Evolutionary conservation across 2,797 vertebrate genomes (phyloP).

Genomic region (Sparus aurata): DNA sequence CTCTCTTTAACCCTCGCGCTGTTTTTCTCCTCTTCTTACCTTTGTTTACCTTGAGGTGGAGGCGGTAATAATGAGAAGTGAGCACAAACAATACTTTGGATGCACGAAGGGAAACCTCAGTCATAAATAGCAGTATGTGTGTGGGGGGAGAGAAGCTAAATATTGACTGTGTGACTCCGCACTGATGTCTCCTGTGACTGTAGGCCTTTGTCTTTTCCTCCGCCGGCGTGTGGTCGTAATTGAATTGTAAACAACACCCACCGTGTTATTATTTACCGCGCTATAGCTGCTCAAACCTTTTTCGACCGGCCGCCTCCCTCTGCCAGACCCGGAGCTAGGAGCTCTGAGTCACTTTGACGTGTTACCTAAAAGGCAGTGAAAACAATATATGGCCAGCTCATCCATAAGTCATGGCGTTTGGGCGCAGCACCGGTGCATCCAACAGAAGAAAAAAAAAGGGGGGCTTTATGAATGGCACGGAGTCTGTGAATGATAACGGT

Average conservation of each 20-base stretch:
- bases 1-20: background rate
- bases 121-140: constrained; percentile 59
- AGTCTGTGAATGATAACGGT: constrained; percentile 95
- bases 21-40: background rate
- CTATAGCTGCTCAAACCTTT: constrained; percentile 65
- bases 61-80: constrained; percentile 39
- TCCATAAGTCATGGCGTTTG: constrained; percentile 96
- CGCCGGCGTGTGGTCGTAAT: constrained; percentile 70
- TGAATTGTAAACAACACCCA: constrained; percentile 83
- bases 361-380: constrained; percentile 90
- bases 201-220: constrained; percentile 71
- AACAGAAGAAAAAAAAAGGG: constrained; percentile 53
- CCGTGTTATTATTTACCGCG: constrained; percentile 86
- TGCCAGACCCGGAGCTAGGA: constrained; percentile 50
- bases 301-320: constrained; percentile 54
- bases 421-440: constrained; percentile 79
- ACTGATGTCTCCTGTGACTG: constrained; percentile 65
- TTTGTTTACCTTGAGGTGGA: background rate
- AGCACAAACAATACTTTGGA: constrained; percentile 59
- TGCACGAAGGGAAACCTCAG: constrained; percentile 56
- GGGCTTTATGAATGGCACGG: constrained; percentile 89
- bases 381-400: constrained; percentile 91
- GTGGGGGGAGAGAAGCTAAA: constrained; percentile 53
- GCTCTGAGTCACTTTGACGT: constrained; percentile 88
- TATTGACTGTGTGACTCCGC: constrained; percentile 74